These are phyloP conservation scores for Torymus auratus DNA, from an alignment of 2,888 invertebrate species.

Conservation along the genomic window DNA sequence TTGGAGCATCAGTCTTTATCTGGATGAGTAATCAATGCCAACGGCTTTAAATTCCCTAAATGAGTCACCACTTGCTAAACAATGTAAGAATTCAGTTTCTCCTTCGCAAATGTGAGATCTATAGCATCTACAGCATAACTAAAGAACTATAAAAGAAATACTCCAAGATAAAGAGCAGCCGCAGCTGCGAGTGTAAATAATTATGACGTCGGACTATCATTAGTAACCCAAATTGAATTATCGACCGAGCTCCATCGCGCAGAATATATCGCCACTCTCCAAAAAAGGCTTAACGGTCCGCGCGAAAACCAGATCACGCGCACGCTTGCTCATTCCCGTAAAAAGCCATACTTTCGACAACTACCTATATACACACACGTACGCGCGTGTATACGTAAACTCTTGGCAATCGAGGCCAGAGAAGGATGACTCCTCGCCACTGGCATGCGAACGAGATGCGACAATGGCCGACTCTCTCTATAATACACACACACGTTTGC, in stretches of 20 bases:
- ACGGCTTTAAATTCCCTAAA: not conserved
- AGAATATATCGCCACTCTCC: not conserved
- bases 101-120: no score
- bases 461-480: constrained; percentile 49
- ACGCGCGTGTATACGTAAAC: not conserved
- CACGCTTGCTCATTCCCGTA: not conserved
- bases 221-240: no score
- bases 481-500: no score
- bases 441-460: constrained; percentile 27
- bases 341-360: constrained; percentile 36
- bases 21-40: constrained; percentile 25
- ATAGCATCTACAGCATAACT: no score
- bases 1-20: constrained; percentile 5
- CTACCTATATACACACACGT: not conserved
- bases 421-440: constrained; percentile 48
- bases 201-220: no score
- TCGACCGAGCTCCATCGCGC: no score
- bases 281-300: constrained; percentile 14
- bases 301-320: constrained; percentile 38
- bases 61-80: no score
- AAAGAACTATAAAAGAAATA: no score
- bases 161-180: no score
- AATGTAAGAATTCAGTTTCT: no score
- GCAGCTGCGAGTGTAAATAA: no score
- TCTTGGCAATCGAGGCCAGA: constrained; percentile 49